Base-by-base conservation (phyloP, 2,888 invertebrate genomes). In the Linnaemya tessellans region DNA sequence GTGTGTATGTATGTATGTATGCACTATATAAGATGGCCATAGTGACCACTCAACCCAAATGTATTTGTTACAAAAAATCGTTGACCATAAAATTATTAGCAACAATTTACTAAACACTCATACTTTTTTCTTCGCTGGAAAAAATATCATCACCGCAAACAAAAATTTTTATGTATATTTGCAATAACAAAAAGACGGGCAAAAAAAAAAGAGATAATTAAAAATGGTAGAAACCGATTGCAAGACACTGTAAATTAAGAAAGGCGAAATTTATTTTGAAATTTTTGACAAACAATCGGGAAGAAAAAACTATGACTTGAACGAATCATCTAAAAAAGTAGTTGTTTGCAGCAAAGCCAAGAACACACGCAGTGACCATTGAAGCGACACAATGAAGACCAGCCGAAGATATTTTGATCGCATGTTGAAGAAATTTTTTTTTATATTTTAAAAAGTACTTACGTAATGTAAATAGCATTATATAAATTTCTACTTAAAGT, bases 41-140 rank as follows among this genome's bases (percentile, higher is more conserved):
- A 82, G 77, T 90, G 90, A 90, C 90, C 90, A 90, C 90, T 88
- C 90, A 90, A 90, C 90, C 90, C 89, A 90, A 89, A 89, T 90
- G 87, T 80, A 77, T 80, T 83, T 88, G 87, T 87, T 88, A 89
- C 86, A 88, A 89, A 89, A 89, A 90, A 88, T 87, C 88, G 87
- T 86, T 89, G 88, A 88, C 89, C 89, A 89, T 89, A 89, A 90
- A 90, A 82, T 85, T 58, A 85, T 85, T 85, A 82, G 70, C 85
- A 82, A 74, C 73, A 82, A 70, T 71, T 82, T 71, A 70, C 62
- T 75, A 70, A 82, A 58, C 70, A 71, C n/a, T n/a, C n/a, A n/a
- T n/a, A 70, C 70, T 62, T 18, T 51, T 62, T 51, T 62, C 15
- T 49, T 58, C 56, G 10, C 13, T 78, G 77, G 38, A 64, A 56